Conservation (phyloP, 35 echinoderm and acorn worm species). For the Ophioderma brevispina region DNA sequence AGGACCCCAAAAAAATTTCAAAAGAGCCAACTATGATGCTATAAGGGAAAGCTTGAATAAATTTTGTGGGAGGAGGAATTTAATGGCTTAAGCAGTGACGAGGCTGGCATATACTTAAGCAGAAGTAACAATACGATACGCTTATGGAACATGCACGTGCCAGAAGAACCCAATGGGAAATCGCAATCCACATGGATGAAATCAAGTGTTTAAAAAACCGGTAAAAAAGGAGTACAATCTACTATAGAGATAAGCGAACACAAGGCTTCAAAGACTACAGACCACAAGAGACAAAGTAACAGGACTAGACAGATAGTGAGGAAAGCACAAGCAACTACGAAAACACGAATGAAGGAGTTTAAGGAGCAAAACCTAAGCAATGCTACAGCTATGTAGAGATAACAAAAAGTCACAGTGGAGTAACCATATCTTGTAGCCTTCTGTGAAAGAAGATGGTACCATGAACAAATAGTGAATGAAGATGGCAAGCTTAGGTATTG, state of each 20-base stretch:
- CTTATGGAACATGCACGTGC: neutral
- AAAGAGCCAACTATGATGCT: conserved; percentile 29
- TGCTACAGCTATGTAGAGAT: conserved; percentile 38
- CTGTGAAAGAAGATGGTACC: conserved; percentile 26
- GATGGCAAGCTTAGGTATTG: conserved; percentile 37
- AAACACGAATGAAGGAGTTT: conserved; percentile 16
- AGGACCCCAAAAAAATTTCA: neutral
- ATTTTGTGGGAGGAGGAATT: conserved; percentile 35
- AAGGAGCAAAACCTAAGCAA: conserved; percentile 45
- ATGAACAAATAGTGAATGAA: neutral
- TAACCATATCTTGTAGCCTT: neutral
- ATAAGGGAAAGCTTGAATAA: neutral
- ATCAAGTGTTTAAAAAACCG: neutral
- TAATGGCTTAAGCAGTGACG: neutral
- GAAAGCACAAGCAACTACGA: conserved; percentile 29
- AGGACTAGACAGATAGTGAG: neutral
- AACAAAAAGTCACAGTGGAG: conserved; percentile 29
- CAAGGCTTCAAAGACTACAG: neutral
- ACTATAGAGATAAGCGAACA: conserved; percentile 7
- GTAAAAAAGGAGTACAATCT: conserved; percentile 15
- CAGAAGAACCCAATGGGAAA: neutral
- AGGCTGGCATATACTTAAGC: conserved; percentile 13
- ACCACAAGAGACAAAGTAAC: conserved; percentile 21
- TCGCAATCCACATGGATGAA: conserved; percentile 28
- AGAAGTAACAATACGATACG: neutral